Conservation (phyloP, 2,797 vertebrate genomes). For the Orestias chungarensis region DNA sequence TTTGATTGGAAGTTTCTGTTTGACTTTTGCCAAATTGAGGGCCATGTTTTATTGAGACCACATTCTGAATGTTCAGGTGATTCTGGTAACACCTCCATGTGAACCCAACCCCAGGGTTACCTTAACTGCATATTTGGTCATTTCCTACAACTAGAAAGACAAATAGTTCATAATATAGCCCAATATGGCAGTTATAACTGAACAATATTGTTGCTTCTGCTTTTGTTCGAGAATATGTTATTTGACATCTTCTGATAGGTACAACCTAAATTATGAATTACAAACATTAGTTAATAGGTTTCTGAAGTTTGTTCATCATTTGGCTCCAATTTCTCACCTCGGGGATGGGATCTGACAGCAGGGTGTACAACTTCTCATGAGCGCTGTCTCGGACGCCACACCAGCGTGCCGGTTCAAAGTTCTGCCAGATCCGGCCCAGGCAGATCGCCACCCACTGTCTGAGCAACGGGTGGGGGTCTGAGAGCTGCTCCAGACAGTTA, state of each 20-base stretch:
- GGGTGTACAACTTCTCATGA: constrained; percentile 96
- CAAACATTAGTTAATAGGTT: background rate
- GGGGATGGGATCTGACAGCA: constrained; percentile 93
- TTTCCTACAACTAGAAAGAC: background rate
- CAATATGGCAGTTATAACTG: background rate
- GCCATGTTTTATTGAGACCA: background rate
- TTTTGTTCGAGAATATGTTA: no score
- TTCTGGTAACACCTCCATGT: background rate
- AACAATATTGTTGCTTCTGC: no score
- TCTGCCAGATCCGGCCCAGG: constrained; percentile 97
- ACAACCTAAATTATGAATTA: background rate
- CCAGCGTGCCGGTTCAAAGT: constrained; percentile 96
- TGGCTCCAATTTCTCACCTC: constrained; percentile 81
- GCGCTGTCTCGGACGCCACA: constrained; percentile 96
- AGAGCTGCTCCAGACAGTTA: constrained; percentile 97
- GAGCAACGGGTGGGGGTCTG: constrained; percentile 92
- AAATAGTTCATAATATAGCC: background rate
- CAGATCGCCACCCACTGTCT: constrained; percentile 99
- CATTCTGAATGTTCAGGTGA: background rate
- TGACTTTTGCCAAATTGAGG: background rate
- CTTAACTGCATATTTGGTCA: no score
- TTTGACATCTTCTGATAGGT: background rate
- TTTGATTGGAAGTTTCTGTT: background rate
- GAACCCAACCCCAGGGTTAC: no score
- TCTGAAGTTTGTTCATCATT: background rate